Percentiles rank a stretch among this genome's conserved stretches.
These are phyloP conservation scores for Porites rus DNA, from an alignment of 92 coral and sea anemone species.

Conservation along the genomic window DNA sequence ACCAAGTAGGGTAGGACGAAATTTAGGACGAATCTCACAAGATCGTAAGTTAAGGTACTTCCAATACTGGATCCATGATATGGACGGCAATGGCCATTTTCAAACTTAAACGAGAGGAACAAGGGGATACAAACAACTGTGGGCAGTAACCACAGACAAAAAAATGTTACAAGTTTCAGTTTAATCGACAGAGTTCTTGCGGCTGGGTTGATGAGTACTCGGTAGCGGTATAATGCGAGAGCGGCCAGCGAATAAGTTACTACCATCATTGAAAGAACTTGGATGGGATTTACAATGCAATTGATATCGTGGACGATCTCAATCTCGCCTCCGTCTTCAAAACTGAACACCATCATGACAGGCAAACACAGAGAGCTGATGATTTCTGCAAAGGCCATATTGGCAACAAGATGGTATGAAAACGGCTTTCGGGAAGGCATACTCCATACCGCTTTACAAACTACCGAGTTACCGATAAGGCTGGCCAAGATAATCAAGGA, in stretches of 20 bases:
- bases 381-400: conserved; percentile 83
- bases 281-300: conserved; percentile 74
- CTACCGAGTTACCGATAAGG: conserved; percentile 63
- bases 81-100: too few species aligned
- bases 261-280: conserved; percentile 63
- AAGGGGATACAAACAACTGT: conserved; percentile 55
- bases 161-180: conserved; percentile 25
- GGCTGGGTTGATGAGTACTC: conserved; percentile 10
- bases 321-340: conserved; percentile 13
- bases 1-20: conserved; percentile 67
- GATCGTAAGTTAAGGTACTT: conserved; percentile 7
- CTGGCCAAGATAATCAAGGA: conserved; percentile 54
- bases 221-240: conserved; percentile 67
- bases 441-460: conserved; percentile 52
- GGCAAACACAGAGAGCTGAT: conserved; percentile 71
- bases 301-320: conserved; percentile 75
- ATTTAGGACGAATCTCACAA: conserved; percentile 56
- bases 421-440: conserved; percentile 57
- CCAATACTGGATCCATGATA: background rate
- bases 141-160: conserved; percentile 53
- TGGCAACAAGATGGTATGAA: conserved; percentile 71
- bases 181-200: conserved; percentile 7
- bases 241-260: conserved; percentile 77
- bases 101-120: background rate
- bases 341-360: conserved; percentile 47